Evolutionary conservation across 2,888 invertebrate species (phyloP), one percentile per base, ranked within the genome.

Genomic region (Thymelicus sylvestris): DNA sequence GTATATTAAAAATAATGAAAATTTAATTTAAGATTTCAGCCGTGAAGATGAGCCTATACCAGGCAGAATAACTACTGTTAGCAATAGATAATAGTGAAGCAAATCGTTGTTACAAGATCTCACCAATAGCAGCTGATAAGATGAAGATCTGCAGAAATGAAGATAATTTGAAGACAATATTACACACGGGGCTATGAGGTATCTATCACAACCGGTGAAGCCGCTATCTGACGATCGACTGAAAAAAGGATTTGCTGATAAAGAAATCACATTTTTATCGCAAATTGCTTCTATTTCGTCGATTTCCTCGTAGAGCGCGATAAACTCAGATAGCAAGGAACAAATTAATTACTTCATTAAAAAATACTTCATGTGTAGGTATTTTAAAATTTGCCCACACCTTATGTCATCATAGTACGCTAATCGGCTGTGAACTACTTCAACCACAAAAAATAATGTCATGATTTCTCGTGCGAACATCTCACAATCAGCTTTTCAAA

Each of bases 171-270:
- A 64, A 44, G 47, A 69, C 67, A 67, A 65, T 63, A 67, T 47
- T 62, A 62, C 66, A 73, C 66, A 71, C 57, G 62, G 44, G 72
- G 72, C 73, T 67, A 74, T 72, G 71, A 67, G 72, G 70, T 70
- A 81, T 80, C 78, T 82, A 85, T 85, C 83, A 90, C 92, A 87
- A 91, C 92, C 90, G 82, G 77, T 85, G 75, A 79, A 79, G 73
- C 76, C 79, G 85, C 91, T 91, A 93, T 93, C 92, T 86, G 79
- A 70, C 83, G 75, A 92, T 92, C 88, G 91, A 92, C 92, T 92
- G 90, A 90, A 92, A 87, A 86, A 87, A 81, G 86, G 89, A 88
- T 89, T 89, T 85, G 76, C 79, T 83, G 91, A 93, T 91, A 90
- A 85, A 83, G 81, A 88, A 89, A 90, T 88, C 90, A 84, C 80